Evolutionary conservation across 2,797 vertebrate genomes (phyloP).

Genomic region (Hybognathus amarus): DNA sequence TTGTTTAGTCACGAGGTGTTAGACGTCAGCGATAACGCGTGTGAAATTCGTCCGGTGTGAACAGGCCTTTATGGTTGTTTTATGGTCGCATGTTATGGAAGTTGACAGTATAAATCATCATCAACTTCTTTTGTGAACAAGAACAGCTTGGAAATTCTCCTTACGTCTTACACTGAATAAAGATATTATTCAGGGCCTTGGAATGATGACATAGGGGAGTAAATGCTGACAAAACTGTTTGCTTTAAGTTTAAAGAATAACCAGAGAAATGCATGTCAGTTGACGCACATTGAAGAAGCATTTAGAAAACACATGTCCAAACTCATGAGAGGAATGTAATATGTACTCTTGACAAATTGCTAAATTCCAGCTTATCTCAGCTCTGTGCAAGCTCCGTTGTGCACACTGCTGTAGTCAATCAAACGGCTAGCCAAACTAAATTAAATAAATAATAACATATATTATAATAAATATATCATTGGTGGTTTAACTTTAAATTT

Average conservation of each 20-base stretch:
- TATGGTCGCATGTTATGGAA: not conserved
- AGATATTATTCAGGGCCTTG: not conserved
- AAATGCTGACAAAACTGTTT: not conserved
- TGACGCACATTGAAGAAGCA: not conserved
- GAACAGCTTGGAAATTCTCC: not conserved
- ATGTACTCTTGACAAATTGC: not conserved
- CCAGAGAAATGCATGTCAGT: not conserved
- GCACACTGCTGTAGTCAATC: not conserved
- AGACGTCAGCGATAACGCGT: too few species aligned
- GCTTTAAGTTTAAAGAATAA: not conserved
- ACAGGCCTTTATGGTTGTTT: too few species aligned
- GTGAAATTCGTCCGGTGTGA: too few species aligned
- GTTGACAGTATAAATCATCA: too few species aligned
- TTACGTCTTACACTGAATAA: not conserved
- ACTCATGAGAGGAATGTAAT: not conserved
- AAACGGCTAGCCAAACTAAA: not conserved
- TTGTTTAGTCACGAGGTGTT: too few species aligned
- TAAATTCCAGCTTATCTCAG: not conserved
- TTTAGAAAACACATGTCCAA: not conserved
- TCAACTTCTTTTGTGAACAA: conserved; percentile 1
- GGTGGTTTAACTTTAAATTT: too few species aligned
- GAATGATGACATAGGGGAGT: not conserved
- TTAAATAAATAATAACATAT: too few species aligned
- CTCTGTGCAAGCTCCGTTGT: not conserved
- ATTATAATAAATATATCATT: too few species aligned